Base-by-base conservation (phyloP, 2,888 invertebrate genomes). In the Linnaemya tessellans region DNA sequence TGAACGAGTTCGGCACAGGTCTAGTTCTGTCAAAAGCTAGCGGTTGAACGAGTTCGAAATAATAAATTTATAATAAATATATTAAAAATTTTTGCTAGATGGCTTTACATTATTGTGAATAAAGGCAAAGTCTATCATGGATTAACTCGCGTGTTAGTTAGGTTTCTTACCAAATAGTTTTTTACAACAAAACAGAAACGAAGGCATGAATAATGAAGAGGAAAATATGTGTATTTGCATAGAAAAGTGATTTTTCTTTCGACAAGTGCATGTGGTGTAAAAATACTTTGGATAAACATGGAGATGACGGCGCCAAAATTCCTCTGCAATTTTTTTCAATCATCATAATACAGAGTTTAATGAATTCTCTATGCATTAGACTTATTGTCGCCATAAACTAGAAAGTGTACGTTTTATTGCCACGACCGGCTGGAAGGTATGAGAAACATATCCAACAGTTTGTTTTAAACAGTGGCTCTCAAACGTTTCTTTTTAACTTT, bases 311-410 rank as follows among this genome's bases (percentile, higher is more conserved):
- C 85, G 85, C 82, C 85, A 70, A 71, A 67, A 75, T 82, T 82
- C 65, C 85, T 85, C 51, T 51, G 64, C 68, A 62, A 78, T 67
- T 82, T 82, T n/a, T 70, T 58, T 70, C 85, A 64, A 82, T 82
- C 79, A 79, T 85, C 65, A 75, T 79, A 79, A 82, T 65, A 73
- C 58, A 70, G 62, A 82, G 80, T 71, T 71, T 75, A 78, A 85
- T 85, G 71, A 85, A 85, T 80, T 74, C 58, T 85, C 75, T 79
- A 85, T 79, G 70, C 46, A 82, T 79, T 80, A 82, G 85, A 85
- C 82, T 79, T 79, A 64, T 71, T 75, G 85, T 75, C 85, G 82
- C 71, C 85, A 49, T 25, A n/a, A 70, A 70, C 41, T 65, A 41
- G 46, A 84, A 74, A 38, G 60, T 64, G 30, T 65, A 51, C 25